Percentiles rank a stretch among this genome's conserved stretches.
Conservation (phyloP, 2,888 invertebrate species). For the Drosophila helvetica region DNA sequence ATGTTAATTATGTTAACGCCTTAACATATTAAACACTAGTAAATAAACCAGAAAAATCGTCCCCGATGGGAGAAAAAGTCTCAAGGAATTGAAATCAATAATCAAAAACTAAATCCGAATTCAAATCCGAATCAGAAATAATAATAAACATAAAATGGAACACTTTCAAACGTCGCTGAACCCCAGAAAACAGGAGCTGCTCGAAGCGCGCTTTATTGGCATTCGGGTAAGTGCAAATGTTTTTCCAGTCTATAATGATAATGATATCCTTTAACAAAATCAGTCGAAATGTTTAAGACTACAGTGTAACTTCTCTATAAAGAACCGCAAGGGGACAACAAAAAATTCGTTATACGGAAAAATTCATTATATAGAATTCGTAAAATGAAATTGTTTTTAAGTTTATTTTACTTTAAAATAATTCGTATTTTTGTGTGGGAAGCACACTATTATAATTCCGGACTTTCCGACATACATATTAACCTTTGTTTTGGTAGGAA, state of each 20-base stretch:
- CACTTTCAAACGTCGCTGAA: slow-evolving; percentile 98
- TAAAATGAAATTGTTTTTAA: no score
- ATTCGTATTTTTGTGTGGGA: no score
- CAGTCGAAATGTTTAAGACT: no score
- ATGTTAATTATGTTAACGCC: slow-evolving; percentile 15
- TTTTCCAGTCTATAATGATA: neutral
- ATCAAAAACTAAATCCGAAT: slow-evolving; percentile 7
- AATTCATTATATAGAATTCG: no score
- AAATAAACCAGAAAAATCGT: neutral
- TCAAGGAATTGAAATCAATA: slow-evolving; percentile 1
- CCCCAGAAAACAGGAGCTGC: slow-evolving; percentile 99
- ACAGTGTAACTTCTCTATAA: no score
- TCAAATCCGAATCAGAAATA: slow-evolving; percentile 1
- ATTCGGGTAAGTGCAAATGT: slow-evolving; percentile 91
- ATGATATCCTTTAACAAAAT: no score
- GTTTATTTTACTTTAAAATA: no score
- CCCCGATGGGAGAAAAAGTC: neutral
- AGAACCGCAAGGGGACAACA: no score
- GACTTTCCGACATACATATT: no score
- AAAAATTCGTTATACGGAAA: no score
- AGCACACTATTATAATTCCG: no score
- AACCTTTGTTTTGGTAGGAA: no score
- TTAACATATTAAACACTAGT: slow-evolving; percentile 1
- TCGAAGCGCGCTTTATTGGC: slow-evolving; percentile 98
- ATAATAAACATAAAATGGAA: slow-evolving; percentile 87